Evolutionary conservation across 2,113 vertebrate genomes (phyloP).

Genomic region (Scolopax mira): DNA sequence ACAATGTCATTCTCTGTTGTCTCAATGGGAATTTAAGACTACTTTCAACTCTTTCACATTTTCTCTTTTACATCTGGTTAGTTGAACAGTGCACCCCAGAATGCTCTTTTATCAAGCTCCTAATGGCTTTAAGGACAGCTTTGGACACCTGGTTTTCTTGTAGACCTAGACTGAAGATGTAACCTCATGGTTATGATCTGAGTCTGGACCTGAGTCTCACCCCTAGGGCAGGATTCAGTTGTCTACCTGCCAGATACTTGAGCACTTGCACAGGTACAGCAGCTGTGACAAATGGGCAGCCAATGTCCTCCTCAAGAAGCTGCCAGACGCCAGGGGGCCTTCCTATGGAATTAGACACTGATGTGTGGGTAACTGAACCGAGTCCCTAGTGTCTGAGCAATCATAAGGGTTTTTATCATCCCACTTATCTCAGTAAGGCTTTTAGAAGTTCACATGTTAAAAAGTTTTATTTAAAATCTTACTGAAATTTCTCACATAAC

Average conservation of each 20-base stretch:
- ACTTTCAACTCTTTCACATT: neutral
- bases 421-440: neutral
- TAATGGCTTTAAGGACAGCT: neutral
- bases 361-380: neutral
- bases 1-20: neutral
- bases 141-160: neutral
- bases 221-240: neutral
- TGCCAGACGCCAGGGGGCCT: neutral
- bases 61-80: neutral
- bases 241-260: neutral
- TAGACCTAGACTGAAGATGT: neutral
- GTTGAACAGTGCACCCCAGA: neutral
- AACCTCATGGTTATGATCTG: neutral
- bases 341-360: neutral
- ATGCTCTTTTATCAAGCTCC: neutral
- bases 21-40: neutral
- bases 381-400: neutral
- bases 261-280: neutral
- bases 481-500: neutral
- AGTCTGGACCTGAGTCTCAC: neutral
- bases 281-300: neutral
- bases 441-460: neutral
- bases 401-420: neutral
- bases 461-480: neutral
- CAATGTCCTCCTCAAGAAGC: neutral